Evolutionary conservation across 2,797 vertebrate genomes (phyloP).

Genomic region (Pseudochaenichthys georgianus): DNA sequence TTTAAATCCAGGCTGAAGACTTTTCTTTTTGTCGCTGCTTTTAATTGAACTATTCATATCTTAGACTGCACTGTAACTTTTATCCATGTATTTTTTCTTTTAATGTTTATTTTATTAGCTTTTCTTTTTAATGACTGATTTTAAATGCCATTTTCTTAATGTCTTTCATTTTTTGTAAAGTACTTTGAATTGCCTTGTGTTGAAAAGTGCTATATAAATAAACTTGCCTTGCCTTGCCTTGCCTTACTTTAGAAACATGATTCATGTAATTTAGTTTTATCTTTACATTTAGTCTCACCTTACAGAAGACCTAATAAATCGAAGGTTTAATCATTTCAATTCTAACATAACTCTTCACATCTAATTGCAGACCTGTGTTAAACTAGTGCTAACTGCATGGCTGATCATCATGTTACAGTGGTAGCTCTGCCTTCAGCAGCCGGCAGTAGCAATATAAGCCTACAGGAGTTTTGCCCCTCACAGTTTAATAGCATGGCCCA

Average conservation of each 20-base stretch:
- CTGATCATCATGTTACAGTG: background rate
- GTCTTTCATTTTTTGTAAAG: no score
- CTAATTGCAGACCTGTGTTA: background rate
- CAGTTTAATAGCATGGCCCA: background rate
- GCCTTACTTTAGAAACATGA: background rate
- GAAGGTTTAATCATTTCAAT: background rate
- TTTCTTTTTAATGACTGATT: no score
- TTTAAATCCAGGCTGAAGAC: no score
- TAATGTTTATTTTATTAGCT: no score
- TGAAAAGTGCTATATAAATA: no score
- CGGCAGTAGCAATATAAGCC: background rate
- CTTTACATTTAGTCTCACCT: background rate
- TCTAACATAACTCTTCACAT: background rate
- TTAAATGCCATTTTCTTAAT: no score
- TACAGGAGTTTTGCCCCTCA: slow-evolving; percentile 1
- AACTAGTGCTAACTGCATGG: background rate
- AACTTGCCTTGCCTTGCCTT: no score
- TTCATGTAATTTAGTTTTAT: background rate
- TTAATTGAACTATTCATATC: no score
- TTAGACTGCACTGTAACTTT: no score
- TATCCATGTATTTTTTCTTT: no score
- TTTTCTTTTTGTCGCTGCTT: no score
- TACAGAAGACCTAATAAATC: background rate
- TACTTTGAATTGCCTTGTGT: no score
- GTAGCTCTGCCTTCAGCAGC: background rate